Evolutionary conservation across 30 jellyfish, hydroid and myxozoan species (phyloP), one percentile per base, ranked within the genome.

Genomic region (Clytia hemisphaerica): DNA sequence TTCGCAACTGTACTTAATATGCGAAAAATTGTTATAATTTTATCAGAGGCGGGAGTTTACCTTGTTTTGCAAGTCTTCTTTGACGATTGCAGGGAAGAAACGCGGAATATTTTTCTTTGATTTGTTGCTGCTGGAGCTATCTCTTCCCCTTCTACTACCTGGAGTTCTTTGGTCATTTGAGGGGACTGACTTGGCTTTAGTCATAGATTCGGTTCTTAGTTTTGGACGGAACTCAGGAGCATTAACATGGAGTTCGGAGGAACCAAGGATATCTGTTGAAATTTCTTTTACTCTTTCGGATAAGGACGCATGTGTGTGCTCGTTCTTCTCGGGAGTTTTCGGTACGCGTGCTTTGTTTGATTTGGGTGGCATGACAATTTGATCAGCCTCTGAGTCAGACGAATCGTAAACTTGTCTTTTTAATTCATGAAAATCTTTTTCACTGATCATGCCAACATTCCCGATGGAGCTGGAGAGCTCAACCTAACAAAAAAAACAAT

Each of bases 151-250:
- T 37, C 83, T 51, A 33, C 67, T 75, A 16, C 59, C 66, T 32
- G 12, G 33, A n/a, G 71, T 82, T 75, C 63, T 37, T 26, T 34
- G 77, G 1, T 77, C 61, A 58, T 61, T 79, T 32, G 92, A 58
- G 2, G 96, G 96, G 48, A 86, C 61, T 0, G 96, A 86, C 7
- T 67, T 76, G 3, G 96, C 72, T 55, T 60, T 44, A 25, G 77
- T 78, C 25, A 49, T 50, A 15, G 92, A 78, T 36, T 40, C 64
- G 15, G 96, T 63, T 47, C 96, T 71, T 6, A 94, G 96, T 28
- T 92, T 72, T 5, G 96, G 96, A 28, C 90, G 65, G 58, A 86
- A 86, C 61, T 86, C 96, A 18, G 91, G 94, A 6, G 96, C 96
- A 47, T 71, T 67, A 1, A 86, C 73, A 34, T 67, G 78, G 34